Evolutionary conservation across 2,113 vertebrate species (phyloP).

Genomic region (Oreochromis spilurus): DNA sequence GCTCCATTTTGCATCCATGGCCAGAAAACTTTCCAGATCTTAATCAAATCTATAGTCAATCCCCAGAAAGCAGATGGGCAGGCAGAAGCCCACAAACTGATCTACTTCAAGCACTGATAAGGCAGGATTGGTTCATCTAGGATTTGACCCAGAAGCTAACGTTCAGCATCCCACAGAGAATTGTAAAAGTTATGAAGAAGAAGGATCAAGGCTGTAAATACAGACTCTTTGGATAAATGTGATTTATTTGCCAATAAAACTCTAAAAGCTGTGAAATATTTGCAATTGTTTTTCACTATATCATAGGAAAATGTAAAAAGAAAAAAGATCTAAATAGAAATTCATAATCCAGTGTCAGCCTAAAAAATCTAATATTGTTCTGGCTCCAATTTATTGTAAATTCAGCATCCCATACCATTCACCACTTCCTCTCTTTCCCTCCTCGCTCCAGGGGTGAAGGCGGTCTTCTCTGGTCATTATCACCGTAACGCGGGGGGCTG

Average conservation of each 20-base stretch:
- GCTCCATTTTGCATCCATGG: neutral
- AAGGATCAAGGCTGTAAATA: neutral
- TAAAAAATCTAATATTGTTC: neutral
- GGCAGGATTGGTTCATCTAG: neutral
- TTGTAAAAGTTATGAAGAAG: neutral
- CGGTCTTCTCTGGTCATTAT: conserved; percentile 93
- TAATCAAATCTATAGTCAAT: neutral
- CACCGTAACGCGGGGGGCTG: conserved; percentile 88
- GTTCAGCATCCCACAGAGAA: neutral
- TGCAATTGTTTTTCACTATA: neutral
- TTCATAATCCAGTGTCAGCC: neutral
- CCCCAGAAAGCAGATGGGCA: neutral
- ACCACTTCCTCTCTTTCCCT: neutral
- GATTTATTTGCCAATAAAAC: neutral
- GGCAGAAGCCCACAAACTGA: neutral
- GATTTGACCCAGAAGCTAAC: neutral
- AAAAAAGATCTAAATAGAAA: neutral
- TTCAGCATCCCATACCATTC: neutral
- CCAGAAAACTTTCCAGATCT: neutral
- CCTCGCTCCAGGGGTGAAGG: conserved; percentile 78
- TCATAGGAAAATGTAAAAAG: neutral
- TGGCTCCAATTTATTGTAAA: neutral
- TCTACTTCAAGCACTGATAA: neutral
- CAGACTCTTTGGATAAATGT: neutral
- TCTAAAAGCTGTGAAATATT: neutral